phyloP scores from a whole-genome alignment of 2,113 vertebrate species.

The Tursiops truncatus region DNA sequence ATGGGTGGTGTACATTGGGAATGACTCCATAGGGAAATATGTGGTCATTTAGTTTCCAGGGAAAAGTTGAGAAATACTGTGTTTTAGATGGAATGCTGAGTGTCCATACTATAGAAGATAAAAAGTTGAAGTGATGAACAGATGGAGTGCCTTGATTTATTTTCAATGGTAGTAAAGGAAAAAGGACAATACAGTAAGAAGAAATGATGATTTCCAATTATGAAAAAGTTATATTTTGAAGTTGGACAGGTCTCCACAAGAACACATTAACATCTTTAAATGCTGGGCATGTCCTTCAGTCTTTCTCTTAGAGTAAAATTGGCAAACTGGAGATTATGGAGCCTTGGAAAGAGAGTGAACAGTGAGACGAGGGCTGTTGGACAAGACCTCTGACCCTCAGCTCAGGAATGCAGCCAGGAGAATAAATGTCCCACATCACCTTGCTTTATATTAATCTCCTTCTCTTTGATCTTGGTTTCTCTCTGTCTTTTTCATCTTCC shows the following conservation, averaged over 20 bases:
- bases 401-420: no score
- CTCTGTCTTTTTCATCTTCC: background rate
- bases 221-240: background rate
- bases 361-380: background rate
- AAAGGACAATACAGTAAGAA: background rate
- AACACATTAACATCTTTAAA: background rate
- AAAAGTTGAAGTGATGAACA: background rate
- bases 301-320: background rate
- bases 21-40: no score
- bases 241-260: background rate
- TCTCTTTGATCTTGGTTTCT: background rate
- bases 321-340: no score
- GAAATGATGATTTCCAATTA: background rate
- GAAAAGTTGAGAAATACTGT: fast-evolving
- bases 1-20: fast-evolving
- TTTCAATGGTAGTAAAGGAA: background rate
- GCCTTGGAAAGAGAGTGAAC: background rate
- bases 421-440: no score
- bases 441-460: background rate
- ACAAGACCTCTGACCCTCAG: background rate
- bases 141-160: background rate
- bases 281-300: background rate
- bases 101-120: background rate
- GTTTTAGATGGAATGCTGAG: no score
- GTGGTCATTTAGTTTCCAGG: background rate